phyloP scores from a whole-genome alignment of 2,113 vertebrate genomes.

The Ceratotherium simum region DNA sequence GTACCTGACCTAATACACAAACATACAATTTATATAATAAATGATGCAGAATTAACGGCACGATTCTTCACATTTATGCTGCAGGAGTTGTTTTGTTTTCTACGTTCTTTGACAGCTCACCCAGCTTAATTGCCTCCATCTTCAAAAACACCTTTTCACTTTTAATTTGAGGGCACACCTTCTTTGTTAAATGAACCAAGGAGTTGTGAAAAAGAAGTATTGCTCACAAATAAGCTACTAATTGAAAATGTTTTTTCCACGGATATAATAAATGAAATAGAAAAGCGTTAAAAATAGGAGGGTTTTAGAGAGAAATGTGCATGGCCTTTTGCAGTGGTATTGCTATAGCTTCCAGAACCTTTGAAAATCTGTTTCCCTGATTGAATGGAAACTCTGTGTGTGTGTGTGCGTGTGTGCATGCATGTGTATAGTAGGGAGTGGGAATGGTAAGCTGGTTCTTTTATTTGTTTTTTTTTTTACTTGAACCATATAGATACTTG shows the following conservation, averaged over 20 bases:
- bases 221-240: slow-evolving; percentile 26
- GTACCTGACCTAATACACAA: not conserved
- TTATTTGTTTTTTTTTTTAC: not conserved
- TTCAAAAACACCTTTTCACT: slow-evolving; percentile 56
- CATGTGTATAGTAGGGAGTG: not conserved
- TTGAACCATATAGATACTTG: not conserved
- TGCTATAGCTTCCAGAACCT: not conserved
- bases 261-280: not conserved
- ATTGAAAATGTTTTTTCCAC: not conserved
- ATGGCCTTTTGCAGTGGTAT: not conserved
- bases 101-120: not conserved
- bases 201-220: slow-evolving; percentile 49
- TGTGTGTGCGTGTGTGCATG: not conserved
- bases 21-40: not conserved
- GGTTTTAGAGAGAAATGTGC: not conserved
- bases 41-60: not conserved
- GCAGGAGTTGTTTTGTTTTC: not conserved
- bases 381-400: not conserved
- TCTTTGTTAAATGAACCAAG: slow-evolving; percentile 16
- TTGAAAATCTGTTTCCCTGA: not conserved
- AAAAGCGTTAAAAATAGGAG: not conserved
- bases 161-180: slow-evolving; percentile 20
- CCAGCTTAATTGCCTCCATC: slow-evolving; percentile 31
- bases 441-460: not conserved
- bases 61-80: not conserved